These are phyloP conservation scores for Silvanus unidentatus DNA, from an alignment of 2,888 invertebrate species.

Conservation along the genomic window DNA sequence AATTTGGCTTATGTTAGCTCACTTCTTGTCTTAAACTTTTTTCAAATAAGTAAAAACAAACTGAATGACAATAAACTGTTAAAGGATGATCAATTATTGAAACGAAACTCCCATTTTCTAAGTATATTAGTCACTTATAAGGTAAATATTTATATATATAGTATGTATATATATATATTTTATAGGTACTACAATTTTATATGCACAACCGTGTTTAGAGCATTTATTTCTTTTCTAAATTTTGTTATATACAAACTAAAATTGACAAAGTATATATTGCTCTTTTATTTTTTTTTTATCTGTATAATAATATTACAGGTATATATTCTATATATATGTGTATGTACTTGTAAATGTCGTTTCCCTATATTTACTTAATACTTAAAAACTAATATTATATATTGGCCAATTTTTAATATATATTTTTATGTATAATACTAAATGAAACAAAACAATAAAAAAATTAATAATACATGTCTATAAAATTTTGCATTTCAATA, in stretches of 20 bases:
- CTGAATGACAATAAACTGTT: background rate
- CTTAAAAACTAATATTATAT: background rate
- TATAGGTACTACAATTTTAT: constrained; percentile 19
- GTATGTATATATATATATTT: background rate
- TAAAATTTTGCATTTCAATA: constrained; percentile 13
- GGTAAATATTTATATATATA: background rate
- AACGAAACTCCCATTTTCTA: constrained; percentile 2
- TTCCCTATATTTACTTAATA: background rate
- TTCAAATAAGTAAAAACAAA: background rate
- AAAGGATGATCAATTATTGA: background rate
- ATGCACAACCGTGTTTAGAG: constrained; percentile 32
- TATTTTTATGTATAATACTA: too few relatives aligned
- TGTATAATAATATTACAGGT: too few relatives aligned
- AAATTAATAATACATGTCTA: constrained; percentile 5
- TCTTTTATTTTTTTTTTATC: constrained; percentile 15
- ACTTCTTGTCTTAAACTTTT: background rate
- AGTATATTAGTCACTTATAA: constrained; percentile 3
- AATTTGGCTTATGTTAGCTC: constrained; percentile 26
- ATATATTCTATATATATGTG: background rate
- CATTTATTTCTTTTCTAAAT: constrained; percentile 16
- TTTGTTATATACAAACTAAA: constrained; percentile 23
- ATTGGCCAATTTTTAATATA: constrained; percentile 13
- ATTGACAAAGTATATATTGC: constrained; percentile 30
- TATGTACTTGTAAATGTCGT: constrained; percentile 3
- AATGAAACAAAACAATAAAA: too few relatives aligned